These are phyloP conservation scores for Toxonevra muliebris DNA, from an alignment of 2,888 invertebrate genomes.

Conservation along the genomic window DNA sequence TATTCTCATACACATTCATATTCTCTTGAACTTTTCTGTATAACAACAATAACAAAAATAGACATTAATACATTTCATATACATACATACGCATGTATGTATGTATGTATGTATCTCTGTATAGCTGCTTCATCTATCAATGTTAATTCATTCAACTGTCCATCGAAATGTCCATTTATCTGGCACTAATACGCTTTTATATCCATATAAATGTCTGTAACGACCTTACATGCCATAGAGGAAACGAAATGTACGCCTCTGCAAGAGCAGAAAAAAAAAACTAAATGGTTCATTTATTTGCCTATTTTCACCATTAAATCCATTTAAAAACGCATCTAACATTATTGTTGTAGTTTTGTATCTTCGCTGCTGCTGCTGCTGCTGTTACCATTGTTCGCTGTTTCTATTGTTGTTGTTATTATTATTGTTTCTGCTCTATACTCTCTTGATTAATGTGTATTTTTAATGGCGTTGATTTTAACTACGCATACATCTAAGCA, in stretches of 20 bases:
- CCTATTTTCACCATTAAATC: constrained; percentile 16
- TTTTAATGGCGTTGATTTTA: constrained; percentile 23
- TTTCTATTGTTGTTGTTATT: not conserved
- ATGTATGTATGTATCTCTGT: constrained; percentile 9
- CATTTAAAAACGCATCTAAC: constrained; percentile 17
- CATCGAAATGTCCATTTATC: constrained; percentile 13
- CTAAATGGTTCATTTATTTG: not conserved
- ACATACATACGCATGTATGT: not conserved
- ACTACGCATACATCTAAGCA: not conserved
- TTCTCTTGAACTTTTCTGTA: no score
- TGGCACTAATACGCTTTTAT: constrained; percentile 20
- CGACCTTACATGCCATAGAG: no score
- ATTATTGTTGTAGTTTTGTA: not conserved
- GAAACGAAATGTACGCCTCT: no score
- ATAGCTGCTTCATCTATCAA: constrained; percentile 34
- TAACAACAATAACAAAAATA: no score
- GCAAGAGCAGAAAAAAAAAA: no score
- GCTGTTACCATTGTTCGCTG: not conserved
- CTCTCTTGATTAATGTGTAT: constrained; percentile 28
- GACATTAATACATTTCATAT: no score
- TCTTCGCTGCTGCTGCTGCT: no score
- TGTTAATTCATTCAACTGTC: constrained; percentile 5
- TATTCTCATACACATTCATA: no score
- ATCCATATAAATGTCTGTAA: not conserved
- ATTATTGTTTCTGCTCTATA: not conserved